Evolutionary conservation across 2,888 invertebrate species (phyloP), one percentile per base, ranked within the genome.

Genomic region (Acronicta aceris): DNA sequence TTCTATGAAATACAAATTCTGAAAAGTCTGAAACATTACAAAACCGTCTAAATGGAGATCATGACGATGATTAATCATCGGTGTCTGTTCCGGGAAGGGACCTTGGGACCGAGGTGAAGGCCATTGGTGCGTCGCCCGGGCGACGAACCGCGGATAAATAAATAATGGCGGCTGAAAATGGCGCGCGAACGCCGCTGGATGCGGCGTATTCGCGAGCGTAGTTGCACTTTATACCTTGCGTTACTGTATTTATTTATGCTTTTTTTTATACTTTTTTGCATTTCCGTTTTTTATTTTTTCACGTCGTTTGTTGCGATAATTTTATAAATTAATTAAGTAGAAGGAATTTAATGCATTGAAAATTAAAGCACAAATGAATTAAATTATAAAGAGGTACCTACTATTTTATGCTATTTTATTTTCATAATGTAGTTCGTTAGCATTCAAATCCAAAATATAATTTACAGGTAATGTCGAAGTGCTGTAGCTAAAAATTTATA

Each of bases 21-120:
- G 41, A 45, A 66, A 68, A 59, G 59, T 15, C 58, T 54, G 41
- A 65, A 67, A 65, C 58, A 51, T 64, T 50, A 60, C 76, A 71
- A 59, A 63, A 57, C 47, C 52, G 78, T 60, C 66, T 63, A 65
- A 70, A 70, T 54, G 33, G 48, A 70, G 74, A 69, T 78, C 65
- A 72, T 65, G 72, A 77, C 76, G 74, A 48, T 77, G 77, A 78
- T 79, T 79, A 71, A 79, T 77, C 78, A 79, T 67, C 57, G 50
- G 62, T 71, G 74, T 73, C 36, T 69, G 71, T 78, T 80, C 76
- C 76, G 78, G 76, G 79, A 80, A 74, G 78, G 67, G 86, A 89
- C 90, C 90, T 91, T 90, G 88, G 75, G 45, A 71, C 62, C 80
- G 71, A 84, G 89, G 89, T 90, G 91, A 91, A 91, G 92, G 91